phyloP scores from a whole-genome alignment of 2,888 invertebrate genomes.

The Hyposoter dolosus region DNA sequence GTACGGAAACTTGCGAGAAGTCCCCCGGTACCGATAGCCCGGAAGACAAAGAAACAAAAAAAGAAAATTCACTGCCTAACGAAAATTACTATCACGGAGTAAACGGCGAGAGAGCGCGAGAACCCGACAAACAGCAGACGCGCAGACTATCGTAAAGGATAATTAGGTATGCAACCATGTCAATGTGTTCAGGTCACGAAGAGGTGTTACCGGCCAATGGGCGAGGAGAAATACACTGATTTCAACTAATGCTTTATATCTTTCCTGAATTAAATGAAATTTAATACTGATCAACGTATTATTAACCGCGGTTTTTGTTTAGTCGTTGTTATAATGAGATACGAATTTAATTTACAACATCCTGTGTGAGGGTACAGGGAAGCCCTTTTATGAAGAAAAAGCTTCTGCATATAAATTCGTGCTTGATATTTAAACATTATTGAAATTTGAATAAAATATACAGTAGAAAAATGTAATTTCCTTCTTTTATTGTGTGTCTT shows the following conservation, averaged over 20 bases:
- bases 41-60: slow-evolving; percentile 43
- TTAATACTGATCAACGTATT: neutral
- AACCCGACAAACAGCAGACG: slow-evolving; percentile 31
- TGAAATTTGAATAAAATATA: too few species aligned
- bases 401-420: too few species aligned
- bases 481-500: too few species aligned
- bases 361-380: neutral
- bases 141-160: slow-evolving; percentile 60
- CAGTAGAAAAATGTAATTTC: too few species aligned
- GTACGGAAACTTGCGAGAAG: slow-evolving; percentile 46
- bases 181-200: slow-evolving; percentile 61
- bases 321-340: neutral
- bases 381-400: too few species aligned
- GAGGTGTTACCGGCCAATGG: neutral
- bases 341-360: neutral
- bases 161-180: slow-evolving; percentile 65
- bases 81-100: slow-evolving; percentile 45
- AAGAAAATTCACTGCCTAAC: slow-evolving; percentile 40
- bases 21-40: slow-evolving; percentile 63
- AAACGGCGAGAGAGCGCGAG: slow-evolving; percentile 25
- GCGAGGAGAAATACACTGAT: slow-evolving; percentile 49
- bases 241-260: slow-evolving; percentile 51
- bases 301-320: neutral
- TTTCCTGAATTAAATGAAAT: neutral
- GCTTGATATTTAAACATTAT: too few species aligned